Conservation (phyloP, 2,888 invertebrate genomes). For the Heliothis peltigera region DNA sequence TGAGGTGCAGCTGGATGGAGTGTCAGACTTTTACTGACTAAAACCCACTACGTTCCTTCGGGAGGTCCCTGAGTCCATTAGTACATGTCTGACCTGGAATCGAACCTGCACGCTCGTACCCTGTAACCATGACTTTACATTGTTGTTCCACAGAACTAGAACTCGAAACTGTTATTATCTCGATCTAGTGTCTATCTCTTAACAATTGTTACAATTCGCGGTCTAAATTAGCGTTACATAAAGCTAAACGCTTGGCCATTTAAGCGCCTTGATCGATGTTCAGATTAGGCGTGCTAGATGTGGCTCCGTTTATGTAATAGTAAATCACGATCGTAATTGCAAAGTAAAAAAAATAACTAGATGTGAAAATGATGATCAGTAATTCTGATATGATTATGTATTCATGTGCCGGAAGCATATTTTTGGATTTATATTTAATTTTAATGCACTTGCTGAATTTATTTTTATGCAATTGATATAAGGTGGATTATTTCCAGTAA, state of each 20-base stretch:
- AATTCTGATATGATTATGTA: background rate
- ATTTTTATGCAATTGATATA: background rate
- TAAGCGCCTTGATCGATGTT: slow-evolving; percentile 10
- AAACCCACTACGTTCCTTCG: no score
- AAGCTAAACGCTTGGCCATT: slow-evolving; percentile 30
- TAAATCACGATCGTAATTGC: background rate
- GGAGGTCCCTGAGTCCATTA: no score
- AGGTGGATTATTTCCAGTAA: background rate
- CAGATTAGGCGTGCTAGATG: slow-evolving; percentile 16
- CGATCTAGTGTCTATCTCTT: slow-evolving; percentile 26
- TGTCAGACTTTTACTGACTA: no score
- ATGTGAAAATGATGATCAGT: background rate
- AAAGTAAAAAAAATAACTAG: background rate
- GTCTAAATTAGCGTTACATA: slow-evolving; percentile 36
- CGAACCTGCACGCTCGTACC: no score
- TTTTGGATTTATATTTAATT: background rate
- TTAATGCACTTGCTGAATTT: slow-evolving; percentile 8
- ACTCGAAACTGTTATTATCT: slow-evolving; percentile 2
- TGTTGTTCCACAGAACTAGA: background rate
- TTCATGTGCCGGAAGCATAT: slow-evolving; percentile 7
- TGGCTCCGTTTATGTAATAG: slow-evolving; percentile 7
- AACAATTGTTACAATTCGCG: slow-evolving; percentile 21
- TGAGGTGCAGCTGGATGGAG: no score
- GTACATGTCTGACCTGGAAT: no score
- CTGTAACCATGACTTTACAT: no score